Percentiles rank a stretch among this genome's conserved stretches.
phyloP scores from a whole-genome alignment of 2,888 invertebrate genomes.

The Philonicus albiceps region DNA sequence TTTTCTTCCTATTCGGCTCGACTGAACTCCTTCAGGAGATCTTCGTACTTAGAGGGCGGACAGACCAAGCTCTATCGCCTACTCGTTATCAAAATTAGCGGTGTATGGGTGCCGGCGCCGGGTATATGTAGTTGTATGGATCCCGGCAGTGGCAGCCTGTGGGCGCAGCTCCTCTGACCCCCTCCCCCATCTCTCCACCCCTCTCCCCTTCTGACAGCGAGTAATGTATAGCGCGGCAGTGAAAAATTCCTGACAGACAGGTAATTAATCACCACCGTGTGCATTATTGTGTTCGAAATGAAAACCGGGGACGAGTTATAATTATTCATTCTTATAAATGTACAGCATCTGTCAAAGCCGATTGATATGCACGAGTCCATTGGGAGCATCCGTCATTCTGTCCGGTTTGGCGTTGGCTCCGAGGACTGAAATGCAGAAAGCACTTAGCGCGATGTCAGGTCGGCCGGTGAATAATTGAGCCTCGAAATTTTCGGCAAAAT shows the following conservation, averaged over 20 bases:
- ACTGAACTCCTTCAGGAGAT: conserved; percentile 36
- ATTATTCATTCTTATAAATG: conserved; percentile 43
- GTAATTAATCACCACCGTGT: conserved; percentile 45
- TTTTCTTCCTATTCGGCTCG: neutral
- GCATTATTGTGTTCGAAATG: conserved; percentile 33
- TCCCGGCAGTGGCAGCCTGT: neutral
- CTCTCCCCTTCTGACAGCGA: neutral
- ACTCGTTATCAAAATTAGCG: conserved; percentile 14
- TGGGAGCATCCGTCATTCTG: conserved; percentile 38
- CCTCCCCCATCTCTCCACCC: too few species aligned
- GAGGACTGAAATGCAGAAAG: conserved; percentile 14
- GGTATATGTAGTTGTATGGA: neutral
- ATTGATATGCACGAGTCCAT: conserved; percentile 41
- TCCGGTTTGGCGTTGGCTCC: conserved; percentile 15
- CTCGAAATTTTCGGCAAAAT: neutral
- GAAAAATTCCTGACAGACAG: conserved; percentile 47
- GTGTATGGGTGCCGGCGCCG: neutral
- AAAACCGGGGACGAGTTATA: conserved; percentile 41
- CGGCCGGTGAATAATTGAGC: neutral
- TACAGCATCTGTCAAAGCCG: conserved; percentile 40
- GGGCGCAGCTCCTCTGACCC: neutral
- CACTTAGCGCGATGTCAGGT: neutral
- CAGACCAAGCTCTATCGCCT: neutral
- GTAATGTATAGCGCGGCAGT: conserved; percentile 29
- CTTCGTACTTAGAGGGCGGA: neutral